Base-by-base conservation (phyloP, 2,888 invertebrate genomes). In the Seira sanloemensis region DNA sequence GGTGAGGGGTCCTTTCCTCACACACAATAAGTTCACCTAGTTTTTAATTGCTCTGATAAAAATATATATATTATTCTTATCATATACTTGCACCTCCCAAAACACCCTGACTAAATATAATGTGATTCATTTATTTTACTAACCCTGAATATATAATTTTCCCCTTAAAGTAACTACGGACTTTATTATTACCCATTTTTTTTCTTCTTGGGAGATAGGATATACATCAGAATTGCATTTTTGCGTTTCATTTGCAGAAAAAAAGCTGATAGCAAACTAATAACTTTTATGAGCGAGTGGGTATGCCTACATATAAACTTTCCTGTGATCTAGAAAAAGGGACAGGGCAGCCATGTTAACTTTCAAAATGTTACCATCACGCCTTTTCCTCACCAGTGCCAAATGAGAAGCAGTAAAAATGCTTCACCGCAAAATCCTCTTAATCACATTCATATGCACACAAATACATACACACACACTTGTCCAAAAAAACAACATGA, bases 11-110 rank as follows among this genome's bases (percentile, higher is more conserved):
- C 75, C 65, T 75, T 21, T 75, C 75, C 21, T 2, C 23, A 18
- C 19, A 27, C 65, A 9, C 7, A 21, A 50, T 19, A 68, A 78
- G 69, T 69, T 78, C 78, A 78, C 78, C 78, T 37, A 69, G 58
- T 58, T 78, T 78, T 78, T 78, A 78, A 78, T 78, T 78, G 78
- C 78, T n/a, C n/a, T n/a, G n/a, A n/a, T n/a, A n/a, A n/a, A n/a
- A n/a, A n/a, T n/a, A 37, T 37, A 37, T 37, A 12, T 12, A 37
- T 12, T 37, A 12, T 37, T 37, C 7, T 5, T 12, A 37, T 37
- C 12, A 12, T 37, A 9, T 37, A 5, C 7, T 5, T 37, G 12
- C 12, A 37, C 37, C 37, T 37, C 7, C 37, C 12, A 37, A 9
- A 9, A n/a, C 12, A 37, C 37, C 37, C 37, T 12, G 37, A 12